phyloP scores from a whole-genome alignment of 1,140 invertebrate species.

The Chrysopa pallens region DNA sequence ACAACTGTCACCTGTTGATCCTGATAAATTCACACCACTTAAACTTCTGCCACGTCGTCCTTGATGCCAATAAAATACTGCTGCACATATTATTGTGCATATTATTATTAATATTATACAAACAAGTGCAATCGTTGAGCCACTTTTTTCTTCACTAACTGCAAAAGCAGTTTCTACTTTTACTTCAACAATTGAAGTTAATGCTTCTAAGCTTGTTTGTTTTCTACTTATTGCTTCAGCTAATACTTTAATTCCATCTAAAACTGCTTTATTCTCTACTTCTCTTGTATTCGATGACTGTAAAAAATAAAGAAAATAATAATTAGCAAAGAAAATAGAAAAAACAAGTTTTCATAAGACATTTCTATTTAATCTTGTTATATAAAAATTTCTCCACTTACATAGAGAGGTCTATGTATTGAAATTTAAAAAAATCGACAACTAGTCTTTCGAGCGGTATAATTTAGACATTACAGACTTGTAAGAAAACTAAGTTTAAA shows the following conservation, averaged over 20 bases:
- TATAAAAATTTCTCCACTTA: no score
- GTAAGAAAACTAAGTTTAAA: neutral
- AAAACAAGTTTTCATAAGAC: no score
- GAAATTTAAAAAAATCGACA: no score
- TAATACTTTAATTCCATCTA: conserved; percentile 41
- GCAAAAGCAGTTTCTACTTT: conserved; percentile 49
- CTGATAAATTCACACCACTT: conserved; percentile 30
- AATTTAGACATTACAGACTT: no score
- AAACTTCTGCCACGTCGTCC: conserved; percentile 29
- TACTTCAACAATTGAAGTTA: conserved; percentile 62
- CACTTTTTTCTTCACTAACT: conserved; percentile 33
- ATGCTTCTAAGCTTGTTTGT: conserved; percentile 35
- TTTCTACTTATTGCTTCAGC: conserved; percentile 52
- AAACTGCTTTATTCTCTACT: conserved; percentile 32
- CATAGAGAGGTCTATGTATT: no score
- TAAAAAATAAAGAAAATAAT: no score
- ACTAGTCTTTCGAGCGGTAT: no score
- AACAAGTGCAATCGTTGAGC: conserved; percentile 25
- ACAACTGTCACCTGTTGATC: conserved; percentile 31
- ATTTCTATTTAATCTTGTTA: no score
- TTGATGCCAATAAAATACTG: conserved; percentile 29
- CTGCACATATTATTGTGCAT: conserved; percentile 23
- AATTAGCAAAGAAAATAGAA: no score
- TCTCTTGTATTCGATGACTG: neutral
- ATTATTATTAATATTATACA: conserved; percentile 32